Evolutionary conservation across 2,113 vertebrate genomes (phyloP).

Genomic region (Peromyscus californicus): DNA sequence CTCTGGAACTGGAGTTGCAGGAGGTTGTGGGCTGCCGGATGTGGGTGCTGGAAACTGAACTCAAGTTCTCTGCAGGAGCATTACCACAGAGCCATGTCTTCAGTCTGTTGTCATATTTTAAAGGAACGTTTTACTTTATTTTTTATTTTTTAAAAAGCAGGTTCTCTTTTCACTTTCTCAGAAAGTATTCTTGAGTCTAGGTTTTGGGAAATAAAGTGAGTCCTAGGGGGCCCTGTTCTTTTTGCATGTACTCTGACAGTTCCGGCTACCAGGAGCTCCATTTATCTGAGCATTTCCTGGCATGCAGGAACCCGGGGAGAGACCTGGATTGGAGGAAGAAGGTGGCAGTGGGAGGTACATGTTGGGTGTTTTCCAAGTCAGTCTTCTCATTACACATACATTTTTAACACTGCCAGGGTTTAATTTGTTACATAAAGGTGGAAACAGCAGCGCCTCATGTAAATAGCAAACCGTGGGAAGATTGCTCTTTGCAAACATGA

Average conservation of each 20-base stretch:
- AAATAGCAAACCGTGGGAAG: slow-evolving; percentile 80
- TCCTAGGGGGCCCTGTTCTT: neutral
- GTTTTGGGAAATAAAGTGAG: slow-evolving; percentile 22
- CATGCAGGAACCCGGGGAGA: neutral
- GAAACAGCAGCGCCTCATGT: slow-evolving; percentile 70
- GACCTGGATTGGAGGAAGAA: neutral
- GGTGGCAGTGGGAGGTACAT: neutral
- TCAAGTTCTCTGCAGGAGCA: neutral
- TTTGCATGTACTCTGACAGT: neutral
- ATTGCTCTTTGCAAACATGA: neutral
- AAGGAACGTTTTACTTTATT: neutral
- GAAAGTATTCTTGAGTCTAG: neutral
- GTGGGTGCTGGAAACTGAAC: neutral
- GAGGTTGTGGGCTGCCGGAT: neutral
- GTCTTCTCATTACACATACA: slow-evolving; percentile 81
- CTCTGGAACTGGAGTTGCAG: neutral
- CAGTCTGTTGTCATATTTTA: neutral
- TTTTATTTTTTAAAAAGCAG: neutral
- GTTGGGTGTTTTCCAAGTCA: slow-evolving; percentile 60
- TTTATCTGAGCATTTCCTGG: neutral
- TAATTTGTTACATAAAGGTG: slow-evolving; percentile 82
- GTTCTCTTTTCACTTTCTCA: neutral
- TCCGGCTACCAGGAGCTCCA: neutral
- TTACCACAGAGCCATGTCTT: neutral
- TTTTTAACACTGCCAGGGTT: slow-evolving; percentile 82